phyloP scores from a whole-genome alignment of 53 echinoderm and acorn worm genomes.

The Luidia sarsii region DNA sequence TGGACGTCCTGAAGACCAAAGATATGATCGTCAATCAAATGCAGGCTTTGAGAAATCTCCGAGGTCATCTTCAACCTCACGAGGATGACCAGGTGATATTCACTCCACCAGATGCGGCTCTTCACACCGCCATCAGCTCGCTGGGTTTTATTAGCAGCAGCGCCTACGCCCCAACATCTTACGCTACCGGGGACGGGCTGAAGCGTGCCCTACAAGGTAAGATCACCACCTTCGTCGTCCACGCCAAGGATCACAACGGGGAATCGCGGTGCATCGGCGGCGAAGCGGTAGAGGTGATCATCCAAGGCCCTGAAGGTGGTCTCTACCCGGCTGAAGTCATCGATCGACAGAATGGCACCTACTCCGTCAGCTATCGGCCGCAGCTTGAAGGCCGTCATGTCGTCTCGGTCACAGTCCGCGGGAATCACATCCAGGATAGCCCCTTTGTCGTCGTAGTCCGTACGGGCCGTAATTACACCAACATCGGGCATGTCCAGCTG shows the following conservation, averaged over 20 bases:
- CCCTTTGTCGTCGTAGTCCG: constrained; percentile 84
- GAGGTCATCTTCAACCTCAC: constrained; percentile 91
- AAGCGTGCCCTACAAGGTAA: constrained; percentile 88
- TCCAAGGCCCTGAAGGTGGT: constrained; percentile 92
- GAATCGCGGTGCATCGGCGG: constrained; percentile 92
- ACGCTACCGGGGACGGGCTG: constrained; percentile 95
- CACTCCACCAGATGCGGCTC: constrained; percentile 95
- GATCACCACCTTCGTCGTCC: constrained; percentile 79
- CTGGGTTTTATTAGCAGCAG: constrained; percentile 93
- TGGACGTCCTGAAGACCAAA: constrained; percentile 92
- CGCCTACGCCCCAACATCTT: constrained; percentile 85
- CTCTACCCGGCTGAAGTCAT: constrained; percentile 85
- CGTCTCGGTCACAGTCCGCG: constrained; percentile 87
- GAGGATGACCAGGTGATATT: constrained; percentile 91
- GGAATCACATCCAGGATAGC: constrained; percentile 90
- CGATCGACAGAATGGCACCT: constrained; percentile 98
- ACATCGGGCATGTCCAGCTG: constrained; percentile 81
- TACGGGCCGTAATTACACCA: constrained; percentile 87
- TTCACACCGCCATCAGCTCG: constrained; percentile 93
- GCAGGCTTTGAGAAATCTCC: constrained; percentile 75
- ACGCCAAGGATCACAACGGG: constrained; percentile 95
- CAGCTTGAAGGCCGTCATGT: constrained; percentile 84
- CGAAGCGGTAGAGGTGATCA: constrained; percentile 80
- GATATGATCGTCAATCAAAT: constrained; percentile 89
- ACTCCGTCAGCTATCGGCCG: constrained; percentile 82